A percentile compares a stretch with the other conserved stretches of the same genome.
Conservation (phyloP, 2,797 vertebrate genomes). For the Threskiornis aethiopicus region DNA sequence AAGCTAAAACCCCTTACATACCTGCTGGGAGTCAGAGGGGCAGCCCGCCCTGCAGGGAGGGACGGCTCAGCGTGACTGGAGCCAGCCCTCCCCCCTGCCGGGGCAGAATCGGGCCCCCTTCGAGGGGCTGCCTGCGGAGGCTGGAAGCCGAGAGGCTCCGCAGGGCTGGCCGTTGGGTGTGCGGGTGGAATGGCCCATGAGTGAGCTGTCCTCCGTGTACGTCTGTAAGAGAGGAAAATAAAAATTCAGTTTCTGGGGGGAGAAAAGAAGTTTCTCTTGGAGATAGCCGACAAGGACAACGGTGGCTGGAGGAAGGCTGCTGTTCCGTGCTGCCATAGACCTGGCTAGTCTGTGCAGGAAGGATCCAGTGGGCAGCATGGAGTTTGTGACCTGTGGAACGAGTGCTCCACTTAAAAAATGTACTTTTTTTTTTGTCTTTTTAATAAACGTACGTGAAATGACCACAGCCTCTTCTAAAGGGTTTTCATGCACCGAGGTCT, state of each 20-base stretch:
- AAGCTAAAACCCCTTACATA: background rate
- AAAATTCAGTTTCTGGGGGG: background rate
- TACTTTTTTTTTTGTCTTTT: background rate
- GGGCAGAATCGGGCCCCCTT: background rate
- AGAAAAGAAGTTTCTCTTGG: background rate
- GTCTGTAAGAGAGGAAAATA: background rate
- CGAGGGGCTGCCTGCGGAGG: background rate
- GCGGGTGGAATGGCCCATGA: background rate
- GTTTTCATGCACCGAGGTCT: background rate
- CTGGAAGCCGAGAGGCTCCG: background rate
- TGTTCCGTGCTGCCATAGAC: background rate
- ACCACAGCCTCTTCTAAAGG: background rate
- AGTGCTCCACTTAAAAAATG: background rate
- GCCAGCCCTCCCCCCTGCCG: fast-evolving
- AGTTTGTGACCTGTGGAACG: background rate
- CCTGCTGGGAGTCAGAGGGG: background rate
- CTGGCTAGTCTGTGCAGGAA: background rate
- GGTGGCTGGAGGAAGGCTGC: fast-evolving
- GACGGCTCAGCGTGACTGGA: fast-evolving
- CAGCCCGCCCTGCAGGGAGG: background rate
- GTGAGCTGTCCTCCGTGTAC: background rate
- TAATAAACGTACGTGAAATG: background rate
- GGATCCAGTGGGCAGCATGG: fast-evolving
- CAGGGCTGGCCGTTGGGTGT: background rate
- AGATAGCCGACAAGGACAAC: background rate